These are phyloP conservation scores for Nycticryphes semicollaris DNA, from an alignment of 2,113 vertebrate species.

Conservation along the genomic window DNA sequence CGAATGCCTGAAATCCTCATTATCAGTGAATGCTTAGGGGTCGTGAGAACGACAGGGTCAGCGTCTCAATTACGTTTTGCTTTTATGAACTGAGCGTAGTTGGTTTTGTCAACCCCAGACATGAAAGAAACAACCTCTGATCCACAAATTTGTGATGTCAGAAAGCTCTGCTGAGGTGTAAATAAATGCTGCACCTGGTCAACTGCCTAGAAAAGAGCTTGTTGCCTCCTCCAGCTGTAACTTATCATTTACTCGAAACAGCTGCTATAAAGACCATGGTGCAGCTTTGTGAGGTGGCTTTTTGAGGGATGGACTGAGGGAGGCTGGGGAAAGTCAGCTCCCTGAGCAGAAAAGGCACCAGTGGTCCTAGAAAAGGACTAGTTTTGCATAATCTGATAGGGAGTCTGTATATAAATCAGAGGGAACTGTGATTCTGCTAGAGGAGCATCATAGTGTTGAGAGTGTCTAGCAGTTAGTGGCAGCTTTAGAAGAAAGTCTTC, in stretches of 20 bases:
- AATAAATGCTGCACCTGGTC: not conserved
- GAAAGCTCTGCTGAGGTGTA: not conserved
- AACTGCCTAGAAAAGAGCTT: not conserved
- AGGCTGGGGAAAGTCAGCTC: not conserved
- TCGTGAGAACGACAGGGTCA: not conserved
- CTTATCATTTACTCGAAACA: not conserved
- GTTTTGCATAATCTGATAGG: not conserved
- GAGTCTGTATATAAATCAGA: not conserved
- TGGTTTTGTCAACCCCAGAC: not conserved
- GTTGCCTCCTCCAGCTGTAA: not conserved
- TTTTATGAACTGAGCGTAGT: not conserved
- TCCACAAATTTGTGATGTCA: not conserved
- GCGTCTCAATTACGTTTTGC: not conserved
- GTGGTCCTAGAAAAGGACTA: not conserved
- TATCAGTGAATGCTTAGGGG: not conserved
- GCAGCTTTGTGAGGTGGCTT: not conserved
- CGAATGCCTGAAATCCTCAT: not conserved
- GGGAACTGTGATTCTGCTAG: not conserved
- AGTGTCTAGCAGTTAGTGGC: not conserved
- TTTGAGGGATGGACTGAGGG: not conserved
- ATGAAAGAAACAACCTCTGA: not conserved
- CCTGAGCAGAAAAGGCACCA: not conserved
- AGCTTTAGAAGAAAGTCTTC: not conserved
- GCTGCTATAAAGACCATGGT: not conserved
- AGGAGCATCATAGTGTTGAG: not conserved